Evolutionary conservation across 1,140 invertebrate genomes (phyloP), one percentile per base, ranked within the genome.

Genomic region (Homarus americanus): DNA sequence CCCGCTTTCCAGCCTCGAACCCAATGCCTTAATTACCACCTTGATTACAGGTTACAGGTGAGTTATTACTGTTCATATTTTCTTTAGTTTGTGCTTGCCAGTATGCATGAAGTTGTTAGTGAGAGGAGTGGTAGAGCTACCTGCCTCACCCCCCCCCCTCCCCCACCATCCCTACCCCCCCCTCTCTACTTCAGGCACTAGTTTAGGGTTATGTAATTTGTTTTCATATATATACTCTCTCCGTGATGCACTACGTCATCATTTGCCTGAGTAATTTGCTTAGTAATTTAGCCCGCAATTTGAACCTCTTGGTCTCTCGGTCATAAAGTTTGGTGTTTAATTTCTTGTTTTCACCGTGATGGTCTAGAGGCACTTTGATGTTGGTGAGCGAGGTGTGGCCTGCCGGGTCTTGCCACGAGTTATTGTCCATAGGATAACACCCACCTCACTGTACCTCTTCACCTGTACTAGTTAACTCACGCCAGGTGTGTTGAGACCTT

Each of bases 41-140:
- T 15, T 49, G 83, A 85, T 85, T 85, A 44, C 66, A 53, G 83
- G 83, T 53, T 85, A 66, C 83, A 75, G 72, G 83, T 85, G 83
- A 85, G 83, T 85, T 85, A 85, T 75, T 85, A 32, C 83, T 40
- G 10, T 85, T 53, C 83, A 73, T 85, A 85, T 85, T 85, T 85
- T 85, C 83, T 82, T 85, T 49, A 72, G 83, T 85, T 53, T 49
- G n/a, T 75, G 83, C 69, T 73, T 85, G 32, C 72, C 72, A 9
- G 40, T 79, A 79, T 85, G 72, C 83, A 85, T 85, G 63, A 85
- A 85, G 83, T 73, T 85, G 83, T 85, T 85, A 7, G 69, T 9
- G 24, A 73, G 78, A 80, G 28, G 44, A 82, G 58, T 38, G 24
- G 28, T 28, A 69, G 5, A 69, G 32, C 63, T 28, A 32, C 63